Evolutionary conservation across 1,140 invertebrate species (phyloP).

Genomic region (Drosophila mojavensis): DNA sequence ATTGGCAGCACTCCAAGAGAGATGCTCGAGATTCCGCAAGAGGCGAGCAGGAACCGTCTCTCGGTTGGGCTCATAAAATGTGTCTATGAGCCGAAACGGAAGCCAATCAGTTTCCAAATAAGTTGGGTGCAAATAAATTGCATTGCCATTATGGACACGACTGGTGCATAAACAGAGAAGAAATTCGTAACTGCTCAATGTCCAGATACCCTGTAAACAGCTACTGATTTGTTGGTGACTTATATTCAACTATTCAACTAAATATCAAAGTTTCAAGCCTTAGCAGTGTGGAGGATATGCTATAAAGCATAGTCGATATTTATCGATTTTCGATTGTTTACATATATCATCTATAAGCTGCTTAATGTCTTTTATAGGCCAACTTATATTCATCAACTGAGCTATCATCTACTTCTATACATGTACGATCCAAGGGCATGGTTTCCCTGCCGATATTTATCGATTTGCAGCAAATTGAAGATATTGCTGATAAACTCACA

Average conservation of each 20-base stretch:
- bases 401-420: too few species aligned
- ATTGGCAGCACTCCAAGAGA: slow-evolving; percentile 43
- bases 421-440: too few species aligned
- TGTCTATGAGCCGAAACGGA: slow-evolving; percentile 38
- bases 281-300: neutral
- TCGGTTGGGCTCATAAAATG: slow-evolving; percentile 28
- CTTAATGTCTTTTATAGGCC: too few species aligned
- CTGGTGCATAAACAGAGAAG: neutral
- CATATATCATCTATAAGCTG: too few species aligned
- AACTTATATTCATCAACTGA: too few species aligned
- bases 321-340: too few species aligned
- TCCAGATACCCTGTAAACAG: neutral
- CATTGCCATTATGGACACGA: slow-evolving; percentile 59
- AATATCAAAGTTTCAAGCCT: neutral
- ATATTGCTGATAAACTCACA: too few species aligned
- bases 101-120: slow-evolving; percentile 59
- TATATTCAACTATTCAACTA: neutral
- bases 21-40: neutral
- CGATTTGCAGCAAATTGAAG: too few species aligned
- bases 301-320: too few species aligned
- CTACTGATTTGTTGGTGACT: neutral
- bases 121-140: slow-evolving; percentile 78
- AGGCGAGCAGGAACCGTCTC: neutral
- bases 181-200: neutral
- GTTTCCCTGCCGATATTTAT: too few species aligned